Base-by-base conservation (phyloP, 2,797 vertebrate genomes). In the Urosaurus nigricauda region DNA sequence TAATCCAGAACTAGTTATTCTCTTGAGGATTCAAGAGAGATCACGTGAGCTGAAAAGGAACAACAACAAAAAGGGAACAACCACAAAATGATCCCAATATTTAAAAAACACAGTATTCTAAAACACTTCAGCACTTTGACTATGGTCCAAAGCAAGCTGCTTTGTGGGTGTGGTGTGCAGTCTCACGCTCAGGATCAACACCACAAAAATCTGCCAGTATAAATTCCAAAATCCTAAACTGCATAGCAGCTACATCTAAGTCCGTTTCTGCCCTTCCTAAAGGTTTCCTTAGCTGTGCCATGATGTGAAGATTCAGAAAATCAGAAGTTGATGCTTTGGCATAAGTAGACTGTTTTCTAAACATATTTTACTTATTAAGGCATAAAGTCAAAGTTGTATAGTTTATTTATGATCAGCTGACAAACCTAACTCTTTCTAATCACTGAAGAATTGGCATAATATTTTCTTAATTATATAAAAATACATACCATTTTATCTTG, bases 401-500 rank as follows among this genome's bases (percentile, higher is more conserved):
- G 4, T 65, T 29, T 79, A n/a, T 86, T 70, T 79, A 11, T 32
- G 29, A 17, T 84, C 87, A 84, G 47, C 16, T 71, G 77, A 21
- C 65, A 79, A n/a, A 9, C 51, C 12, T 4, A 37, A 6, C 21
- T 84, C 21, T 29, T 43, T 79, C 14, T 1, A 7, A 29, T 8
- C 32, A 56, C n/a, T 79, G 65, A 60, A 21, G 13, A 60, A 51
- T n/a, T 60, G 35, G 13, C 53, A 2, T 9, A 56, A 17, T 16
- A 1, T 71, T 11, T 37, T 53, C 0, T 1, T 47, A 12, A 3
- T 19, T 86, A 83, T 2, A 0, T 5, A 37, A 56, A 56, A 19
- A 1, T 11, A 71, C 94, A 95, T 91, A 97, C 96, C 94, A 47
- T 51, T 3, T 12, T 43, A 89, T 5, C 81, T 89, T 87, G 40